Evolutionary conservation across 30 jellyfish, hydroid and myxozoan species (phyloP).

Genomic region (Nemopilema nomurai): DNA sequence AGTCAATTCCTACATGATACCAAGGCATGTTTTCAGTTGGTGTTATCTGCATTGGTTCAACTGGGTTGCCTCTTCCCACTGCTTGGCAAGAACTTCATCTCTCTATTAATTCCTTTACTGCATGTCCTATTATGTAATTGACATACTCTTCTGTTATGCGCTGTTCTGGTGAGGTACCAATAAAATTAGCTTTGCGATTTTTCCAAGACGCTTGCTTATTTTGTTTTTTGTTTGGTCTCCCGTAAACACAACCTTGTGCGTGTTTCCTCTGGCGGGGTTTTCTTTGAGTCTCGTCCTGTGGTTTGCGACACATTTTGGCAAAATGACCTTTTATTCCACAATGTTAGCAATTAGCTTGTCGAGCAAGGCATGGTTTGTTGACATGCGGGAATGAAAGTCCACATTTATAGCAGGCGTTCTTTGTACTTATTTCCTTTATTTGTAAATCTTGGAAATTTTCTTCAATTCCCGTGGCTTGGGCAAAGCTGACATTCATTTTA

Average conservation of each 20-base stretch:
- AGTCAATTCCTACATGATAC: slow-evolving; percentile 60
- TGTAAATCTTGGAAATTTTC: slow-evolving; percentile 26
- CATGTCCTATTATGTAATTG: slow-evolving; percentile 2
- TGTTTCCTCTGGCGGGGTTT: slow-evolving; percentile 22
- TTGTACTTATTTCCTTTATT: slow-evolving; percentile 19
- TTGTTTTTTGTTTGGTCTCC: slow-evolving; percentile 27
- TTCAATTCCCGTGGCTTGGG: slow-evolving; percentile 54
- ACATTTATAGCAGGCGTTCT: slow-evolving; percentile 29
- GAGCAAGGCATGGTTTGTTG: slow-evolving; percentile 36
- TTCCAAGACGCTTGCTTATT: slow-evolving; percentile 19
- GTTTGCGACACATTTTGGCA: slow-evolving; percentile 19
- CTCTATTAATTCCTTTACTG: slow-evolving; percentile 12
- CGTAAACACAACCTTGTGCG: slow-evolving; percentile 34
- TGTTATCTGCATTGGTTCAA: no score
- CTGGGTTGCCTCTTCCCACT: slow-evolving; percentile 39
- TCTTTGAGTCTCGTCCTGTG: slow-evolving; percentile 26
- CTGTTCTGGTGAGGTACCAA: slow-evolving; percentile 2
- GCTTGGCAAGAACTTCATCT: slow-evolving; percentile 68
- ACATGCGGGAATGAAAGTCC: slow-evolving; percentile 21
- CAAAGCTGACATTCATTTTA: slow-evolving; percentile 14
- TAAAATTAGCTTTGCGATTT: neutral
- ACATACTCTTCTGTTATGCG: slow-evolving; percentile 37
- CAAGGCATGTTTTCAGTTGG: slow-evolving; percentile 46
- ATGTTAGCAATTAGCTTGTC: slow-evolving; percentile 29
- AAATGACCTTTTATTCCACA: slow-evolving; percentile 53